Percentiles rank a stretch among this genome's conserved stretches.
phyloP scores from a whole-genome alignment of 2,113 vertebrate species.

The Tragelaphus scriptus region DNA sequence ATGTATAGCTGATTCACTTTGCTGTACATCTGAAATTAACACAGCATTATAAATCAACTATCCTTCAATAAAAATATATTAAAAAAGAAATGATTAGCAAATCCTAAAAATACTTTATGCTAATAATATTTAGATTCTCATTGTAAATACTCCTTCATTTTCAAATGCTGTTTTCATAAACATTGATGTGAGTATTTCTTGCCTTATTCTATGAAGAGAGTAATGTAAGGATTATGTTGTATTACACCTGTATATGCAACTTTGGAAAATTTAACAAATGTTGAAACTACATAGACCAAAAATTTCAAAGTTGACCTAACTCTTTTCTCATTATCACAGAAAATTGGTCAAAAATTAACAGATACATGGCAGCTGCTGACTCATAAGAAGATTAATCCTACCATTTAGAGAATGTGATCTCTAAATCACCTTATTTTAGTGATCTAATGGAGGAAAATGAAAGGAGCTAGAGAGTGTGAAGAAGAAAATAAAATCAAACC shows the following conservation, averaged over 20 bases:
- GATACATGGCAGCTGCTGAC: neutral
- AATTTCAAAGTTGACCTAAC: neutral
- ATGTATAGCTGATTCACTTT: neutral
- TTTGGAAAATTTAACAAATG: neutral
- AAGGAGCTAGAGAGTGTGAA: neutral
- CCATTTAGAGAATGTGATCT: neutral
- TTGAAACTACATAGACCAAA: neutral
- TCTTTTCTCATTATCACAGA: neutral
- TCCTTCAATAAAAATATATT: neutral
- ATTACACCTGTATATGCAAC: neutral
- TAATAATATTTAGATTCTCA: neutral
- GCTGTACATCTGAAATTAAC: neutral
- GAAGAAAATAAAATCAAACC: neutral
- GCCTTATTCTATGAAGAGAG: neutral
- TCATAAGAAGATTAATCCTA: neutral
- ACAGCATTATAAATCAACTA: neutral
- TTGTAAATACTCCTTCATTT: neutral
- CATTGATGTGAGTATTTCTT: neutral
- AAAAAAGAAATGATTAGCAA: neutral
- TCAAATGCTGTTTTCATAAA: slow-evolving; percentile 21
- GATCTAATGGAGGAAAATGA: neutral
- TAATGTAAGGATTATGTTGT: neutral
- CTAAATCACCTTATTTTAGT: neutral
- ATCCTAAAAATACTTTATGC: neutral
- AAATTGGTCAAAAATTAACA: neutral